These are phyloP conservation scores for Xiphophorus hellerii DNA, from an alignment of 2,113 vertebrate genomes.

Conservation along the genomic window DNA sequence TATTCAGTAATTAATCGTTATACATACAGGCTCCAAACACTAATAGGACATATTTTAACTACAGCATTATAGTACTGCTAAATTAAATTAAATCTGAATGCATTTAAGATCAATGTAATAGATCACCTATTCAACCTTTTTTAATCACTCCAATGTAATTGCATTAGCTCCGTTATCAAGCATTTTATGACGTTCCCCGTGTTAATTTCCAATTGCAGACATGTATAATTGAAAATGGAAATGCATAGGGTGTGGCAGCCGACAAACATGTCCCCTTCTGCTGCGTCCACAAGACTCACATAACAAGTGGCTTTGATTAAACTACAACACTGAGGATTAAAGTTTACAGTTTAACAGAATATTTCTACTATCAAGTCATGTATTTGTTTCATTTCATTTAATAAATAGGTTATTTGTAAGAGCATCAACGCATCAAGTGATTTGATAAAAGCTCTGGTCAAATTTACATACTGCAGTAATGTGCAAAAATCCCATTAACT, in stretches of 20 bases:
- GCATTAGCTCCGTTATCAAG: conserved; percentile 72
- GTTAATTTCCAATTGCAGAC: conserved; percentile 56
- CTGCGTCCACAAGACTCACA: neutral
- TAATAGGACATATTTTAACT: conserved; percentile 86
- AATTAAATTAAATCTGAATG: conserved; percentile 86
- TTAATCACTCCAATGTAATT: conserved; percentile 80
- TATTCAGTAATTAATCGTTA: conserved; percentile 93
- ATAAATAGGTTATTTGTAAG: neutral
- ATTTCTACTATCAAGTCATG: too few relatives aligned
- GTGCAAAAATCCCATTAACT: neutral
- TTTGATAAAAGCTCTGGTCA: neutral
- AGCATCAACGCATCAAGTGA: neutral
- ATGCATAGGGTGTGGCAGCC: conserved; percentile 47
- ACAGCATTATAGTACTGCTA: conserved; percentile 84
- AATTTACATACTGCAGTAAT: neutral
- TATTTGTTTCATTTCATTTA: too few relatives aligned
- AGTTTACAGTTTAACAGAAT: too few relatives aligned
- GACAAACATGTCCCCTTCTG: conserved; percentile 26
- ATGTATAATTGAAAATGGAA: conserved; percentile 56
- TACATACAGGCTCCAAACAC: conserved; percentile 85
- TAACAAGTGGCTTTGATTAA: too few relatives aligned
- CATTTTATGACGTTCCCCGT: conserved; percentile 62
- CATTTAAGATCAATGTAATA: conserved; percentile 83
- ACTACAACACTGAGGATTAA: too few relatives aligned
- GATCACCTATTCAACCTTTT: conserved; percentile 81